Evolutionary conservation across 2,797 vertebrate species (phyloP).

Genomic region (Acanthiza pusilla): DNA sequence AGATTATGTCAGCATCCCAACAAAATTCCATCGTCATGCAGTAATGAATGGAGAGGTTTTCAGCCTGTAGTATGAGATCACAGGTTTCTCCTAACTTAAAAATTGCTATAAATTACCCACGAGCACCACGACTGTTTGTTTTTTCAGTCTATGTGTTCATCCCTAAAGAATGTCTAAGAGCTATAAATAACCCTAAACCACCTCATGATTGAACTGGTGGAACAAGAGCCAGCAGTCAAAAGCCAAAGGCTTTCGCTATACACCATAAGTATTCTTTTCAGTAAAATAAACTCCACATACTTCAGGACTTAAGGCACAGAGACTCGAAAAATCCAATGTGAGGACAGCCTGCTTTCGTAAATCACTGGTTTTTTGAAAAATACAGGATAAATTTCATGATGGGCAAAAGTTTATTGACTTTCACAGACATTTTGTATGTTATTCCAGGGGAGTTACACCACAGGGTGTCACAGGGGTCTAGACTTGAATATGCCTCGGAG

Average conservation of each 20-base stretch:
- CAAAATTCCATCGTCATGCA: slow-evolving; percentile 41
- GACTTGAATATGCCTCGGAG: not conserved
- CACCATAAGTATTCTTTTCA: not conserved
- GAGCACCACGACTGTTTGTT: slow-evolving; percentile 27
- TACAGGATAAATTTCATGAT: not conserved
- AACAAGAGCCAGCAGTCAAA: slow-evolving; percentile 5
- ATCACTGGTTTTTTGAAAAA: not conserved
- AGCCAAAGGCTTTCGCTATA: not conserved
- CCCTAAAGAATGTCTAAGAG: slow-evolving; percentile 51
- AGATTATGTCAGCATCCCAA: slow-evolving; percentile 22
- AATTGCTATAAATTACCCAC: slow-evolving; percentile 53
- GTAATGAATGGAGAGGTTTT: slow-evolving; percentile 54
- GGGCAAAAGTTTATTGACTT: not conserved
- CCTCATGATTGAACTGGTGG: slow-evolving; percentile 18
- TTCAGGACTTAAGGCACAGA: not conserved
- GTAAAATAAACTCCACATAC: not conserved
- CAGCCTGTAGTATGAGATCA: slow-evolving; percentile 61
- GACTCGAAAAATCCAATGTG: not conserved
- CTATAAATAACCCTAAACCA: slow-evolving; percentile 57
- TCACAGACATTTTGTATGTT: not conserved
- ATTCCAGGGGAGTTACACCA: not conserved
- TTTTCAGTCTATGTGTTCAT: slow-evolving; percentile 40
- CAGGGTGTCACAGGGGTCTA: not conserved
- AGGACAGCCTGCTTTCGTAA: not conserved
- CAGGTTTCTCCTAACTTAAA: slow-evolving; percentile 43